phyloP scores from a whole-genome alignment of 2,113 vertebrate species.

The Tympanuchus pallidicinctus region DNA sequence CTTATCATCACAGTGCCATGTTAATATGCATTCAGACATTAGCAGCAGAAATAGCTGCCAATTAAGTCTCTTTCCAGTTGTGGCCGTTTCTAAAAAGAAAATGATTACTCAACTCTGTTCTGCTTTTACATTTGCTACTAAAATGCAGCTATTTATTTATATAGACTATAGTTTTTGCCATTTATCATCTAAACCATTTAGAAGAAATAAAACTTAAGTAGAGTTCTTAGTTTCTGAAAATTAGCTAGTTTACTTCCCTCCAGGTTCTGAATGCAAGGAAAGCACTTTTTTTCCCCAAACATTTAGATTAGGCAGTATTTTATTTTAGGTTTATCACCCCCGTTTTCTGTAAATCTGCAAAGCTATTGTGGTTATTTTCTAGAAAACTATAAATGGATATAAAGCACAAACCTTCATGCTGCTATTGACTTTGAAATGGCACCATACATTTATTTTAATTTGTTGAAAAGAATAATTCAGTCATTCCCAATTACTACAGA shows the following conservation, averaged over 20 bases:
- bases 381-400: neutral
- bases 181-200: neutral
- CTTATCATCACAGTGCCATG: neutral
- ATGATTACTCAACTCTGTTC: neutral
- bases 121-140: conserved; percentile 8
- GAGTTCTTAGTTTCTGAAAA: conserved; percentile 14
- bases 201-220: neutral
- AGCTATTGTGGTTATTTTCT: neutral
- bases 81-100: neutral
- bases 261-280: neutral
- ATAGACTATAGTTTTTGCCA: neutral
- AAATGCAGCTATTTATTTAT: conserved; percentile 1
- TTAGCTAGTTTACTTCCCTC: neutral
- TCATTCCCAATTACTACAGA: neutral
- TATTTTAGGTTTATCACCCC: neutral
- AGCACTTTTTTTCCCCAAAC: neutral
- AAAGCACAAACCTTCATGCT: neutral
- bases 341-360: neutral
- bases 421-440: neutral
- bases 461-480: neutral
- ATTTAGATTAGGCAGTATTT: neutral
- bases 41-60: neutral
- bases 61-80: neutral
- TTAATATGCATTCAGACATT: neutral
- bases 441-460: neutral